These are phyloP conservation scores for Lytechinus pictus DNA, from an alignment of 35 echinoderm and acorn worm genomes.

Conservation along the genomic window DNA sequence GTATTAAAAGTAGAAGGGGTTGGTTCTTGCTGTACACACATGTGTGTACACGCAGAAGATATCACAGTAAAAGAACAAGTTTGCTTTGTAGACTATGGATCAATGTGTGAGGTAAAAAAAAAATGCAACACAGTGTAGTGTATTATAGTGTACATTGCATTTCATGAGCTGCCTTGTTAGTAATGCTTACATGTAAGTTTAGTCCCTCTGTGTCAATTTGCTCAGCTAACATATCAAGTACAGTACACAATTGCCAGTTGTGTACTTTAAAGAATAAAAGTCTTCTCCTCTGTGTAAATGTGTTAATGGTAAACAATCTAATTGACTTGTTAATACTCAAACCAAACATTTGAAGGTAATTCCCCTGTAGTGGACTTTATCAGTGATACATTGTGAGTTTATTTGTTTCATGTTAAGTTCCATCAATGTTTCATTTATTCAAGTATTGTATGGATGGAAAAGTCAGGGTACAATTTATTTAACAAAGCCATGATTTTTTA, in stretches of 20 bases:
- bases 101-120: too few relatives aligned
- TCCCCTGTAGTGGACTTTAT: not conserved
- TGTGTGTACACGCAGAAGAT: not conserved
- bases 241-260: not conserved
- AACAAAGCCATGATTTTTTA: too few relatives aligned
- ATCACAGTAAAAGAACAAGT: not conserved
- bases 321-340: not conserved
- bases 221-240: not conserved
- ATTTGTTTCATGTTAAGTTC: too few relatives aligned
- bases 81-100: too few relatives aligned
- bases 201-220: not conserved
- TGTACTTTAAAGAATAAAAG: conserved; percentile 3
- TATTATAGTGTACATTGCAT: not conserved
- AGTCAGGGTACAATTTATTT: not conserved
- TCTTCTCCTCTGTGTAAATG: not conserved
- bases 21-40: not conserved
- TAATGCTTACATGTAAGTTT: not conserved
- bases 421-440: too few relatives aligned
- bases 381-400: too few relatives aligned
- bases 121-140: too few relatives aligned
- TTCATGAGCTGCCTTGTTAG: not conserved
- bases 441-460: not conserved
- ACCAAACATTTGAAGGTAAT: not conserved
- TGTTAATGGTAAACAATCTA: not conserved
- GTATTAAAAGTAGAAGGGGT: too few relatives aligned